These are phyloP conservation scores for Climacteris rufus DNA, from an alignment of 2,113 vertebrate genomes.

Conservation along the genomic window DNA sequence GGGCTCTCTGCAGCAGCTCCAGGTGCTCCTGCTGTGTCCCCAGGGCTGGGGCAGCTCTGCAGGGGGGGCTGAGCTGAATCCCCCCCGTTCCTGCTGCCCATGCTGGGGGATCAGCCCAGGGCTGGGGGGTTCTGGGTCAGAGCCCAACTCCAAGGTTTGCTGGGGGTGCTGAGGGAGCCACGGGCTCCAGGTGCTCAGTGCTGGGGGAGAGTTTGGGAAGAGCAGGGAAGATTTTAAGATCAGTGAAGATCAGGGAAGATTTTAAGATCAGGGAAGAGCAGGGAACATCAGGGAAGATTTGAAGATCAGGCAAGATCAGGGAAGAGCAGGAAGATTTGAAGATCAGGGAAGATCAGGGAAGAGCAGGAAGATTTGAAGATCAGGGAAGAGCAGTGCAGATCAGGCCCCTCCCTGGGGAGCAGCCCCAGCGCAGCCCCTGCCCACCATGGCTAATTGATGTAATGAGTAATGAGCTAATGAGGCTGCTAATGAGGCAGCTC, in stretches of 20 bases:
- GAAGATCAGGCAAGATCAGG: no score
- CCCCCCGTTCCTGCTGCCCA: neutral
- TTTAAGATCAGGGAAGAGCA: no score
- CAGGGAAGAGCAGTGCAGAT: no score
- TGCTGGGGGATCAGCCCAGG: neutral
- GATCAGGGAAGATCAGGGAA: no score
- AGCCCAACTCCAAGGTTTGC: neutral
- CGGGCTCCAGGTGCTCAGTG: rapidly evolving
- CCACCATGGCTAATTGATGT: no score
- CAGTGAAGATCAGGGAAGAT: neutral
- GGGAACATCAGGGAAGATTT: no score
- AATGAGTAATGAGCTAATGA: neutral
- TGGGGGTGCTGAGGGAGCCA: neutral
- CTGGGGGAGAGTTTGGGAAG: rapidly evolving
- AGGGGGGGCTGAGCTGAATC: neutral
- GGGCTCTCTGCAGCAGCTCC: neutral
- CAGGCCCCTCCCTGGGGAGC: no score
- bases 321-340: no score
- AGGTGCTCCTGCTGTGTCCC: neutral
- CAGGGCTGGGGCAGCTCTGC: neutral
- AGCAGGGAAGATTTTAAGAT: neutral
- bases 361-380: no score
- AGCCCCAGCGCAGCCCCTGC: no score
- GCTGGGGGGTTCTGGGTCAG: rapidly evolving
- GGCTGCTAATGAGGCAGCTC: neutral